phyloP scores from a whole-genome alignment of 1,140 invertebrate species.

The Drosophila kanapiae region DNA sequence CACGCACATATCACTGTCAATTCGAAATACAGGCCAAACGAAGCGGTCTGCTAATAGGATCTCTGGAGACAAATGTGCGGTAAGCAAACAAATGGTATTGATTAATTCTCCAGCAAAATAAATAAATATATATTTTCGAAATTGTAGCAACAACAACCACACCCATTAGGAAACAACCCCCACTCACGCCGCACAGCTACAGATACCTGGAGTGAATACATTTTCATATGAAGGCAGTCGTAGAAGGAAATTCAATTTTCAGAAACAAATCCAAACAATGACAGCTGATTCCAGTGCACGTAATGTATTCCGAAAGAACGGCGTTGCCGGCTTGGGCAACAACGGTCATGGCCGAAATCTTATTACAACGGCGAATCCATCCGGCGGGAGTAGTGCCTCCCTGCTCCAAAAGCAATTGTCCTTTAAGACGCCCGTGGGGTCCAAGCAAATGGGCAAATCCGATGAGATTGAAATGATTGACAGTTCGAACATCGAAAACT shows the following conservation, averaged over 20 bases:
- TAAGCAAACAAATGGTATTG: slow-evolving; percentile 38
- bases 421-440: slow-evolving; percentile 75
- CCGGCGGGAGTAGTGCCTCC: slow-evolving; percentile 73
- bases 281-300: slow-evolving; percentile 68
- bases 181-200: slow-evolving; percentile 19
- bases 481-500: slow-evolving; percentile 64
- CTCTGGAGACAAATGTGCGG: slow-evolving; percentile 27
- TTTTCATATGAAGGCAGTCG: slow-evolving; percentile 24
- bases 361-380: slow-evolving; percentile 75
- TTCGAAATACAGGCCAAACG: not conserved
- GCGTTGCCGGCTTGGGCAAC: slow-evolving; percentile 48
- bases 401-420: slow-evolving; percentile 77
- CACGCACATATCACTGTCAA: not conserved
- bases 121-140: slow-evolving; percentile 12
- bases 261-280: slow-evolving; percentile 46
- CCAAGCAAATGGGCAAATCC: slow-evolving; percentile 69
- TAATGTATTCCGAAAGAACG: slow-evolving; percentile 72
- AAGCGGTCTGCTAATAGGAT: not conserved
- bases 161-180: not conserved
- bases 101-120: slow-evolving; percentile 31
- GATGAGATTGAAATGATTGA: slow-evolving; percentile 80
- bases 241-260: slow-evolving; percentile 31
- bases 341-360: slow-evolving; percentile 66
- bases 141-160: slow-evolving; percentile 7
- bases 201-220: not conserved